Percentiles rank a stretch among this genome's conserved stretches.
Evolutionary conservation across 2,888 invertebrate species (phyloP).

Genomic region (Troides oblongomaculatus): DNA sequence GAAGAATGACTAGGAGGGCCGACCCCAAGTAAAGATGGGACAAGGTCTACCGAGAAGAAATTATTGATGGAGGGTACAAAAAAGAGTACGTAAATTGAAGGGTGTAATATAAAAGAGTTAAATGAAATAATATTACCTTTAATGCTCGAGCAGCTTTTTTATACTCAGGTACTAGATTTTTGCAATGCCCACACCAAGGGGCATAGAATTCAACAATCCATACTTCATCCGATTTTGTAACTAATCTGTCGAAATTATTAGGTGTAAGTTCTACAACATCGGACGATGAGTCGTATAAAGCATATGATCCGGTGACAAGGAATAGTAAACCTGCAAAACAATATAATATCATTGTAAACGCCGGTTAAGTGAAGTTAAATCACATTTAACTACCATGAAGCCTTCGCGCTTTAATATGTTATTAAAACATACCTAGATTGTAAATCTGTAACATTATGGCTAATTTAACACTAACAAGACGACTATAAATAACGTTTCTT

Average conservation of each 20-base stretch:
- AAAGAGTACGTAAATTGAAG: too few species aligned
- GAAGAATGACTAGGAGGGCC: too few species aligned
- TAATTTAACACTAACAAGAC: constrained; percentile 45
- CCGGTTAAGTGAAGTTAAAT: constrained; percentile 38
- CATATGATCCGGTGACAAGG: constrained; percentile 56
- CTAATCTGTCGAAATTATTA: constrained; percentile 91
- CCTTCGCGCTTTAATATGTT: constrained; percentile 54
- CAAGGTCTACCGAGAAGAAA: too few species aligned
- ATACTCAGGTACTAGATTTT: constrained; percentile 94
- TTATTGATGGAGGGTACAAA: too few species aligned
- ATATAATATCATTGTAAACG: constrained; percentile 35
- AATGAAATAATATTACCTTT: constrained; percentile 81
- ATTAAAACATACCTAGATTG: constrained; percentile 63
- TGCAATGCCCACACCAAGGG: constrained; percentile 97
- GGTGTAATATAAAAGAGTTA: not conserved
- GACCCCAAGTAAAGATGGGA: too few species aligned
- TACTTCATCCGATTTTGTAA: constrained; percentile 89
- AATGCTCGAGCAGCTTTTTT: constrained; percentile 95
- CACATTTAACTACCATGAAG: constrained; percentile 34
- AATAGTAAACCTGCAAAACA: constrained; percentile 64
- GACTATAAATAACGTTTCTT: constrained; percentile 32
- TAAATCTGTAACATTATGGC: constrained; percentile 57
- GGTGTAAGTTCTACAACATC: constrained; percentile 93
- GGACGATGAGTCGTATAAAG: constrained; percentile 84
- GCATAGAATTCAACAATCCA: constrained; percentile 99